A percentile compares a stretch with the other conserved stretches of the same genome.
These are phyloP conservation scores for Hoplias malabaricus DNA, from an alignment of 2,113 vertebrate genomes.

Conservation along the genomic window DNA sequence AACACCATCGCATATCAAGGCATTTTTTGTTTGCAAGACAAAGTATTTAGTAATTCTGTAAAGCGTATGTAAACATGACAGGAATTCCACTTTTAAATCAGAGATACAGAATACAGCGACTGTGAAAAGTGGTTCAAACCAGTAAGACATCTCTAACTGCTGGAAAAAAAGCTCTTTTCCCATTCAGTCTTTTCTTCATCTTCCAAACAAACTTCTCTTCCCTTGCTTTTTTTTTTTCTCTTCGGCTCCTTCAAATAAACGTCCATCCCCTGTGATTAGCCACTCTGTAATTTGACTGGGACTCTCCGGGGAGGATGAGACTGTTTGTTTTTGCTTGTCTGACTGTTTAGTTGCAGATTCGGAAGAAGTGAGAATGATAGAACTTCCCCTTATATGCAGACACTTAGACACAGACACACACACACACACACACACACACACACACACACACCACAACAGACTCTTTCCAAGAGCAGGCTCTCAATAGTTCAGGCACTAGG, in stretches of 20 bases:
- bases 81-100: not conserved
- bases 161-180: constrained; percentile 15
- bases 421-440: constrained; percentile 13
- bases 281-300: constrained; percentile 49
- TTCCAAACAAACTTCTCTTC: constrained; percentile 37
- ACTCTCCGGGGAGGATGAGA: constrained; percentile 47
- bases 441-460: constrained; percentile 35
- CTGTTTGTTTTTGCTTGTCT: constrained; percentile 53
- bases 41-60: not conserved
- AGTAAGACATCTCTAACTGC: constrained; percentile 1
- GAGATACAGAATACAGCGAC: not conserved
- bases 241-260: constrained; percentile 24
- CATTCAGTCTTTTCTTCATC: not conserved
- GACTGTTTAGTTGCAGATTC: constrained; percentile 43
- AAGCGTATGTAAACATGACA: too few species aligned
- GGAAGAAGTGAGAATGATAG: constrained; percentile 33
- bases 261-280: constrained; percentile 45
- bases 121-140: constrained; percentile 17
- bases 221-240: constrained; percentile 33
- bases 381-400: constrained; percentile 40
- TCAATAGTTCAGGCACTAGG: not conserved
- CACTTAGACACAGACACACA: too few species aligned
- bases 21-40: not conserved
- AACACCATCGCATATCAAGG: not conserved
- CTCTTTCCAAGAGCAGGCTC: not conserved